Base-by-base conservation (phyloP, 2,113 vertebrate species). In the Cololabis saira region DNA sequence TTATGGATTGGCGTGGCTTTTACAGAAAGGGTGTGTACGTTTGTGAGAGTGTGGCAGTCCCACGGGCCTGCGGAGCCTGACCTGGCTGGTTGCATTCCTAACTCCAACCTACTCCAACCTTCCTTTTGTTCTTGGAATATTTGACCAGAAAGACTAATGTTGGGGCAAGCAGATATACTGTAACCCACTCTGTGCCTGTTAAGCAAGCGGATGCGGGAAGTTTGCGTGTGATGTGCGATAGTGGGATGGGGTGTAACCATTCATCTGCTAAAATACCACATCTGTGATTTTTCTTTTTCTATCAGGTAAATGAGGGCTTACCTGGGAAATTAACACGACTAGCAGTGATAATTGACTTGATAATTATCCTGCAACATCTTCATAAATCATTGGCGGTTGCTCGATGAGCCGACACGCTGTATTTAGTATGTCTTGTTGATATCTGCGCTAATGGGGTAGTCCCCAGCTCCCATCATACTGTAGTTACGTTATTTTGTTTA, bases 71-170 rank as follows among this genome's bases (percentile, higher is more conserved):
- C 61, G 53, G 55, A 76, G 50, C 60, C 68, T 71, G 81, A 87
- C 78, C 82, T 51, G 78, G 78, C 71, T 5, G 81, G 81, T 50
- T 75, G 61, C 88, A 91, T 92, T 92, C 90, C 88, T 80, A 22
- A 65, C 84, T 72, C 74, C 42, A 87, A 80, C 74, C 77, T 67
- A 69, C 63, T 47, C 74, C 55, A 82, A 74, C 64, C 71, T 84
- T 56, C n/a, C 72, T 69, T 85, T 89, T 83, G 84, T 90, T 86
- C 73, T 41, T 5, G 1, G 13, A 18, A 56, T 70, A 54, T 84
- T 78, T 83, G 67, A 82, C 85, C 76, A 67, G 71, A 69, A 57
- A 61, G 19, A n/a, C 59, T 14, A 61, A 47, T 47, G 13, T 27
- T n/a, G 47, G 27, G 24, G 59, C 19, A 61, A 49, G 59, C 27